Conservation (phyloP, 2,888 invertebrate species). For the Lepetodrilus schrolli region DNA sequence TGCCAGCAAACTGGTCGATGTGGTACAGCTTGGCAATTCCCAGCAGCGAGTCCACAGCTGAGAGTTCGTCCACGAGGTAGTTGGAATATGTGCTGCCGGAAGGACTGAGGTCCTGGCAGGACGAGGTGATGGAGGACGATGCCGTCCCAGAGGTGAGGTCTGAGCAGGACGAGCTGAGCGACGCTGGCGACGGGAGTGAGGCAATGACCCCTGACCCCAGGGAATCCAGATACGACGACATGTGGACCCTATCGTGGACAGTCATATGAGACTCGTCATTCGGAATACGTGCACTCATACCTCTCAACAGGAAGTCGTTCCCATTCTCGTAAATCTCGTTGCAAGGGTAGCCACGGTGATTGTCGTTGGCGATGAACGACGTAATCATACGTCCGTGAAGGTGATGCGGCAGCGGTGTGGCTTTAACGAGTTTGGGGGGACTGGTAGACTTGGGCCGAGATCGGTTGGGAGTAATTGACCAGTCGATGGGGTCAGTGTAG, state of each 20-base stretch:
- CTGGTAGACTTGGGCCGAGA: neutral
- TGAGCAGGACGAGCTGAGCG: neutral
- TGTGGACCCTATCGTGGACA: neutral
- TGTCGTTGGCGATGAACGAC: too few relatives aligned
- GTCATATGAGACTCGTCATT: slow-evolving; percentile 14
- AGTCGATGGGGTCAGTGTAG: neutral
- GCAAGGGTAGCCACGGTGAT: too few relatives aligned
- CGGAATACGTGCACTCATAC: neutral
- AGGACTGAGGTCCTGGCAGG: neutral
- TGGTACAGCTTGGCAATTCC: slow-evolving; percentile 56
- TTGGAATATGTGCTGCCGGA: neutral
- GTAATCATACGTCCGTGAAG: too few relatives aligned
- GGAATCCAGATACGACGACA: neutral
- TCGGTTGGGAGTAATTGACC: neutral
- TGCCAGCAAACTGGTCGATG: slow-evolving; percentile 49
- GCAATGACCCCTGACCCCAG: neutral
- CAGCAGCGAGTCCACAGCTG: slow-evolving; percentile 53
- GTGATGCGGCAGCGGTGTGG: too few relatives aligned
- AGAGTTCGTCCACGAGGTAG: slow-evolving; percentile 49
- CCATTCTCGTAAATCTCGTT: neutral
- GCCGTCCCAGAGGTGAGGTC: neutral
- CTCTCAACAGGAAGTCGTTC: neutral
- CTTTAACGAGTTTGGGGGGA: neutral
- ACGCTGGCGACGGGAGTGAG: neutral
- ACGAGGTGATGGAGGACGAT: neutral